Percentiles rank a stretch among this genome's conserved stretches.
phyloP scores from a whole-genome alignment of 2,797 vertebrate species.

The Diceros bicornis region DNA sequence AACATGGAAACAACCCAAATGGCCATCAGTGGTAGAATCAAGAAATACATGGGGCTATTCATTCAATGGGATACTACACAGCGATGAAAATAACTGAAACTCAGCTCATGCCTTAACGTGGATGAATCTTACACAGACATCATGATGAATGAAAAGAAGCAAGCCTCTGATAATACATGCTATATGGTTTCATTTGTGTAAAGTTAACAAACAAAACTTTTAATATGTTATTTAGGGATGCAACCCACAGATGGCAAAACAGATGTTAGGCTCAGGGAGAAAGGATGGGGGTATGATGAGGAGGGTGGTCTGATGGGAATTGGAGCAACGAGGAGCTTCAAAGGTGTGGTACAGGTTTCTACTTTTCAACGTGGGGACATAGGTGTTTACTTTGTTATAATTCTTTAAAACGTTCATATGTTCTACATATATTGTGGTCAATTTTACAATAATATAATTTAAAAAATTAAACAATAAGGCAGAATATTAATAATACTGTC shows the following conservation, averaged over 20 bases:
- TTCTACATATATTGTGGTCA: not conserved
- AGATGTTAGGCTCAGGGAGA: not conserved
- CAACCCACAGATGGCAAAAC: not conserved
- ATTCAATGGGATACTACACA: not conserved
- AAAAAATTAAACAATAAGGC: not conserved
- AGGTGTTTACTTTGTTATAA: not conserved
- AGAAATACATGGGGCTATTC: not conserved
- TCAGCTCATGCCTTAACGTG: not conserved
- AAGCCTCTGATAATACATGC: not conserved
- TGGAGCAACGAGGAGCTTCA: not conserved
- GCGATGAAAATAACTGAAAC: not conserved
- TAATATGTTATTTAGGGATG: not conserved
- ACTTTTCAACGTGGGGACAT: not conserved
- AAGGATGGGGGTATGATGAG: too few species aligned
- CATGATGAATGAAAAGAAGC: not conserved
- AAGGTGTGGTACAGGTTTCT: not conserved
- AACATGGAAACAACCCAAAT: not conserved
- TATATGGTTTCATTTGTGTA: not conserved
- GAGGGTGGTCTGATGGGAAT: accelerated
- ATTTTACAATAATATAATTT: not conserved
- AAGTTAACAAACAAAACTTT: not conserved
- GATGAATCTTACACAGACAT: not conserved
- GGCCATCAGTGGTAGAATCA: not conserved
- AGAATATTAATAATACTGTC: not conserved
- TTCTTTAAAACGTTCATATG: not conserved